Percentiles rank a stretch among this genome's conserved stretches.
Conservation (phyloP, 2,888 invertebrate species). For the Stenchaetothrips biformis region DNA sequence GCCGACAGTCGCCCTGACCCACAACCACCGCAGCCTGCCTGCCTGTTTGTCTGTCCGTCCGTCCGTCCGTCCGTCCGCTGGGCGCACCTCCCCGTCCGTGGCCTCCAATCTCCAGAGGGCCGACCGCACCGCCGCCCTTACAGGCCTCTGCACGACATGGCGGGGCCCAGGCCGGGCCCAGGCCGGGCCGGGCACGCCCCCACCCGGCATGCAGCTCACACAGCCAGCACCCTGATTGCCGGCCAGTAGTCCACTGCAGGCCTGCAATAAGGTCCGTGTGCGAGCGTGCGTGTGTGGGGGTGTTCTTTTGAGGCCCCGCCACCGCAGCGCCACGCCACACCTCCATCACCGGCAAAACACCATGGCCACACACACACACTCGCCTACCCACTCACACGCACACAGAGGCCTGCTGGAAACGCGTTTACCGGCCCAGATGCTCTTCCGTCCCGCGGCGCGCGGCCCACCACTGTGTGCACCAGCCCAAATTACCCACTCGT, state of each 20-base stretch:
- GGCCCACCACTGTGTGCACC: neutral
- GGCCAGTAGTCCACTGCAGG: neutral
- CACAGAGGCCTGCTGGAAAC: neutral
- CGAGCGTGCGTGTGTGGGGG: too few relatives aligned
- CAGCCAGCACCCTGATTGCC: neutral
- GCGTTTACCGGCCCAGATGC: neutral
- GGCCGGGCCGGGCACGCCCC: neutral
- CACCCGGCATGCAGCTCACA: neutral
- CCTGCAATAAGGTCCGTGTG: too few relatives aligned
- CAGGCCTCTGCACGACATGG: neutral
- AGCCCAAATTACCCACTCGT: conserved; percentile 19
- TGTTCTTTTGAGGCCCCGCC: too few relatives aligned
- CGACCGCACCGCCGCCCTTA: neutral
- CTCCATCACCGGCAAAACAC: too few relatives aligned
- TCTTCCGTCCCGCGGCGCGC: neutral
- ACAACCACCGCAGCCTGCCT: neutral
- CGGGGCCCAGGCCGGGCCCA: neutral
- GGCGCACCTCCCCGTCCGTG: too few relatives aligned
- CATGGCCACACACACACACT: neutral
- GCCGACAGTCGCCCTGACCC: conserved; percentile 8
- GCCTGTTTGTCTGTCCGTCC: neutral
- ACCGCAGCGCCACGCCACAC: too few relatives aligned
- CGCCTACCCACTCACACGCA: neutral
- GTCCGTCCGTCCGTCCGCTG: too few relatives aligned
- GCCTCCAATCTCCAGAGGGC: neutral